Percentiles rank a stretch among this genome's conserved stretches.
Conservation (phyloP, 2,888 invertebrate species). For the Acrobeloides nanus region DNA sequence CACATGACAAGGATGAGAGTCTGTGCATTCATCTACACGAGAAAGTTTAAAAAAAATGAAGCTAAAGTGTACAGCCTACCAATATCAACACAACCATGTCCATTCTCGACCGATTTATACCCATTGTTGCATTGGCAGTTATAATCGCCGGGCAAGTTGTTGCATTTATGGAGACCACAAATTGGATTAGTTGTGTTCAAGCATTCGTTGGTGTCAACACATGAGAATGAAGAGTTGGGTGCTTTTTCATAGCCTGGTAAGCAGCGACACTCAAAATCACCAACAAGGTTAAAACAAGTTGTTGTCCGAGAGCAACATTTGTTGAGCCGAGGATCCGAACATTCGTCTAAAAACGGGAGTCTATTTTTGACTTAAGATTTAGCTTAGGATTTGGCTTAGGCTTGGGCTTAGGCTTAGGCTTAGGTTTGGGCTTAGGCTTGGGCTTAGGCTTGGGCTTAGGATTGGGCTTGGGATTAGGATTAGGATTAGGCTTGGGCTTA, state of each 20-base stretch:
- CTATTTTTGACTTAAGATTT: neutral
- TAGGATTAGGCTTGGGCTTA: too few relatives aligned
- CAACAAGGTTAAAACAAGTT: neutral
- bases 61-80: too few relatives aligned
- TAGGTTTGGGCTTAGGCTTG: too few relatives aligned
- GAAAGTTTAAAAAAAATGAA: too few relatives aligned
- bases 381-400: too few relatives aligned
- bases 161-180: constrained; percentile 3
- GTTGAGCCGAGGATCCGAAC: constrained; percentile 2
- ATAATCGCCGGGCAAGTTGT: constrained; percentile 1
- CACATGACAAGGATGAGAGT: neutral
- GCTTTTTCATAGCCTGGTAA: constrained; percentile 1
- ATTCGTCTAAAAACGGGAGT: too few relatives aligned
- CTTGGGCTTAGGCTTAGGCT: too few relatives aligned
- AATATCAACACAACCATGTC: constrained; percentile 1
- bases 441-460: too few relatives aligned
- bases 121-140: neutral
- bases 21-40: too few relatives aligned
- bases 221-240: neutral
- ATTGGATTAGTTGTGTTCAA: constrained; percentile 1
- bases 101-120: neutral
- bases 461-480: too few relatives aligned
- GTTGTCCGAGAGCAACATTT: constrained; percentile 1
- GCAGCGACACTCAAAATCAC: constrained; percentile 4
- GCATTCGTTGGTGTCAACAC: constrained; percentile 3